Percentiles rank a stretch among this genome's conserved stretches.
phyloP scores from a whole-genome alignment of 2,113 vertebrate species.

The Chaetorhynchus papuensis region DNA sequence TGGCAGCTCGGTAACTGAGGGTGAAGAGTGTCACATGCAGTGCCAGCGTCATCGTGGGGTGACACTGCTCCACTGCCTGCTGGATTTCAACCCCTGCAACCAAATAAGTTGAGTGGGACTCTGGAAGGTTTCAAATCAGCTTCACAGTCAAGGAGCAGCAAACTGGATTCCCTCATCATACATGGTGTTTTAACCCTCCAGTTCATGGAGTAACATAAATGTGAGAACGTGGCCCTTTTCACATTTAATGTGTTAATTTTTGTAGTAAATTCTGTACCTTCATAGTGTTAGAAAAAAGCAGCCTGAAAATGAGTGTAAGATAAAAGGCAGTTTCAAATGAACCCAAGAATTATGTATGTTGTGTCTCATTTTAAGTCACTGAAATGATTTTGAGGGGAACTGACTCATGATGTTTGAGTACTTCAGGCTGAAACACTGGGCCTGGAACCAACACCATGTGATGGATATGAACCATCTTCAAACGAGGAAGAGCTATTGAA shows the following conservation, averaged over 20 bases:
- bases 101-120: not conserved
- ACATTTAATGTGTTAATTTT: not conserved
- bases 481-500: constrained; percentile 21
- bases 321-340: not conserved
- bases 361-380: not conserved
- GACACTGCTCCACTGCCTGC: not conserved
- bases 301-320: not conserved
- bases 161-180: not conserved
- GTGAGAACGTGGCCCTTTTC: not conserved
- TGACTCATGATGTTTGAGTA: constrained; percentile 32
- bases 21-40: not conserved
- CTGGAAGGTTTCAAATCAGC: not conserved
- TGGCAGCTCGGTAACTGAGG: not conserved
- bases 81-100: not conserved
- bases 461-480: constrained; percentile 33
- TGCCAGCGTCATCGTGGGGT: not conserved
- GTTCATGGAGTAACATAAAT: not conserved
- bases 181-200: not conserved
- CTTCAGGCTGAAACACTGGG: constrained; percentile 45
- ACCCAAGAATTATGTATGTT: not conserved
- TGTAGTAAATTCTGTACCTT: not conserved
- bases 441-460: constrained; percentile 13
- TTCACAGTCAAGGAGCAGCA: not conserved
- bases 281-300: not conserved
- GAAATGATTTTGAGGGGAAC: not conserved